These are phyloP conservation scores for Willisornis vidua DNA, from an alignment of 2,113 vertebrate species.

Conservation along the genomic window DNA sequence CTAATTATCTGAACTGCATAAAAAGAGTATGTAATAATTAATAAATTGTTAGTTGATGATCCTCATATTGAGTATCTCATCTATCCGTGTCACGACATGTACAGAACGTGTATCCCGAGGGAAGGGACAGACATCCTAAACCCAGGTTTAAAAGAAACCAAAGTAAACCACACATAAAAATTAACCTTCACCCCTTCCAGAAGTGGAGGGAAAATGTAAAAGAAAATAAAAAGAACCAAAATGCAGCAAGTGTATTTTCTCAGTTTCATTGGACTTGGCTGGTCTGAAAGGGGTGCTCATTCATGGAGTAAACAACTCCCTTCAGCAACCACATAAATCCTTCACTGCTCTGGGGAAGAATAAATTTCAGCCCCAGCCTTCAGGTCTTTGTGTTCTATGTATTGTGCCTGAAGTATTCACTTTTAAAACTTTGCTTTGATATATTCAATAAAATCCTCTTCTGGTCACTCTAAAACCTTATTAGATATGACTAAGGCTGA, in stretches of 20 bases:
- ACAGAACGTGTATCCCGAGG: not conserved
- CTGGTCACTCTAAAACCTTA: not conserved
- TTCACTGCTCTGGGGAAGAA: conserved; percentile 20
- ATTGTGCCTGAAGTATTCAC: not conserved
- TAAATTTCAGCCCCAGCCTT: not conserved
- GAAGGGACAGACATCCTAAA: not conserved
- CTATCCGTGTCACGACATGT: too few species aligned
- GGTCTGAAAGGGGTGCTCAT: conserved; percentile 32
- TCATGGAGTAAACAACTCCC: conserved; percentile 54
- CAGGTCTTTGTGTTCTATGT: not conserved
- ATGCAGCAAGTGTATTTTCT: not conserved
- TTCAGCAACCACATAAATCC: conserved; percentile 35
- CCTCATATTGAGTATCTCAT: too few species aligned
- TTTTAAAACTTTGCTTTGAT: not conserved
- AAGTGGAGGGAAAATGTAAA: fast-evolving
- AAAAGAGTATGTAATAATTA: too few species aligned
- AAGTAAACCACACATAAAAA: not conserved
- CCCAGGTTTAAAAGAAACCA: not conserved
- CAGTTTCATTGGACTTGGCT: not conserved
- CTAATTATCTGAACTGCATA: too few species aligned
- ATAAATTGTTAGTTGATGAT: too few species aligned
- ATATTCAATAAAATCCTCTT: not conserved
- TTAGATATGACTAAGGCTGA: not conserved
- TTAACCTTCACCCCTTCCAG: not conserved
- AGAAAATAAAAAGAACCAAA: not conserved